Evolutionary conservation across 2,113 vertebrate species (phyloP).

Genomic region (Chionodraco myersi): DNA sequence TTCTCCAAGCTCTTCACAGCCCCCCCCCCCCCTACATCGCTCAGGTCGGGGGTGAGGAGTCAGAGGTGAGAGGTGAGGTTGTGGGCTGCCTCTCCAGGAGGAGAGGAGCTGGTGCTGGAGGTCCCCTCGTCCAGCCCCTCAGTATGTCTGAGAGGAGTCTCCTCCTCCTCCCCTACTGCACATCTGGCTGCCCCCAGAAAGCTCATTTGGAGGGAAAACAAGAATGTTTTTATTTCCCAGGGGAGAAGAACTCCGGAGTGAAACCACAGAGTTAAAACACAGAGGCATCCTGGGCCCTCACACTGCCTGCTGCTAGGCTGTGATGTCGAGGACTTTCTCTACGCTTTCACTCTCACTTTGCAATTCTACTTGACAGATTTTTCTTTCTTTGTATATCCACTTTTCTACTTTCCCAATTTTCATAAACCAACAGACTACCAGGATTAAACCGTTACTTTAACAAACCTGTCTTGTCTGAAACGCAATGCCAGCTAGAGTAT

Average conservation of each 20-base stretch:
- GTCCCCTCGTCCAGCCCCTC: conserved; percentile 60
- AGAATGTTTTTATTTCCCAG: conserved; percentile 84
- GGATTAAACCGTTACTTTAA: neutral
- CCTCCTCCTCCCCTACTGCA: conserved; percentile 60
- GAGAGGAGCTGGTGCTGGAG: conserved; percentile 66
- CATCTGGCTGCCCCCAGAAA: conserved; percentile 80
- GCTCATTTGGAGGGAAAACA: conserved; percentile 82
- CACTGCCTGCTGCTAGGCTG: conserved; percentile 52
- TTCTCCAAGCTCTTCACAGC: conserved; percentile 36
- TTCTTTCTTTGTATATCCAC: neutral
- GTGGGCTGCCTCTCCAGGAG: conserved; percentile 61
- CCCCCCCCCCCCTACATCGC: conserved; percentile 12
- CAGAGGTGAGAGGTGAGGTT: conserved; percentile 71
- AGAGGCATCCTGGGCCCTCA: conserved; percentile 71
- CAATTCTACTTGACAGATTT: neutral
- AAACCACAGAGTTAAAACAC: conserved; percentile 76
- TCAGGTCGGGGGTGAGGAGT: conserved; percentile 68
- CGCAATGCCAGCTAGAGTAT: neutral
- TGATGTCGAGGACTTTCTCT: conserved; percentile 31
- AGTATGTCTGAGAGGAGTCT: conserved; percentile 64
- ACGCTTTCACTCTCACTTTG: conserved; percentile 5
- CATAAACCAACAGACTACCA: neutral
- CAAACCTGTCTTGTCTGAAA: neutral
- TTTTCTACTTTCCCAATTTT: neutral
- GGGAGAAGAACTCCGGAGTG: conserved; percentile 74